These are phyloP conservation scores for Nomada lathburiana DNA, from an alignment of 2,888 invertebrate species.

Conservation along the genomic window DNA sequence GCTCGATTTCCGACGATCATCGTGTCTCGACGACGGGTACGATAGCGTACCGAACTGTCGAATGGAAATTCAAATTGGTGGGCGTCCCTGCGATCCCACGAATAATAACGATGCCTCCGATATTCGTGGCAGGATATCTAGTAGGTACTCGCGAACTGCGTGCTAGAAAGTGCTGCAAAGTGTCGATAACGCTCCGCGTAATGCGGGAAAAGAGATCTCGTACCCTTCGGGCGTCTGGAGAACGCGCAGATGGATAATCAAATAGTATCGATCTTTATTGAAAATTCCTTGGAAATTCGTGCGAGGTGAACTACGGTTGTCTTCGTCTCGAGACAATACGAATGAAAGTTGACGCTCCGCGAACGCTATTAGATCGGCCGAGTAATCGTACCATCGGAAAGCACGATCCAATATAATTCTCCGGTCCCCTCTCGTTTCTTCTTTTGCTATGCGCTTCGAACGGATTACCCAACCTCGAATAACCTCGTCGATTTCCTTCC, in stretches of 20 bases:
- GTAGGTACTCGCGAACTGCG: background rate
- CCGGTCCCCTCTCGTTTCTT: slow-evolving; percentile 13
- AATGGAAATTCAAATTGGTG: slow-evolving; percentile 69
- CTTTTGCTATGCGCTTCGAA: slow-evolving; percentile 5
- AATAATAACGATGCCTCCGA: slow-evolving; percentile 46
- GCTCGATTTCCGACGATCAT: slow-evolving; percentile 60
- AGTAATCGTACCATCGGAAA: background rate
- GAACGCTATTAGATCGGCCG: background rate
- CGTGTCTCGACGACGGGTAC: slow-evolving; percentile 26
- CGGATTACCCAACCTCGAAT: slow-evolving; percentile 39
- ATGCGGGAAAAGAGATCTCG: slow-evolving; percentile 16
- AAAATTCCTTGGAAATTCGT: too few relatives aligned
- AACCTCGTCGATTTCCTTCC: slow-evolving; percentile 24
- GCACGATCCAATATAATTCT: slow-evolving; percentile 18
- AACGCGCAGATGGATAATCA: too few relatives aligned
- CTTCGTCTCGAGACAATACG: background rate
- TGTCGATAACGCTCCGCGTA: slow-evolving; percentile 37
- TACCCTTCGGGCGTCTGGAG: background rate
- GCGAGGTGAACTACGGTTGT: too few relatives aligned
- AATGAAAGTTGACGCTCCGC: background rate
- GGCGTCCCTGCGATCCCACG: slow-evolving; percentile 57
- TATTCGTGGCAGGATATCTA: background rate
- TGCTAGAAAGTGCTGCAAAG: slow-evolving; percentile 11
- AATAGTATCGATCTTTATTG: too few relatives aligned
- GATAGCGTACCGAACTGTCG: slow-evolving; percentile 59